Evolutionary conservation across 2,888 invertebrate genomes (phyloP), one percentile per base, ranked within the genome.

Genomic region (Aspidapion aeneum): DNA sequence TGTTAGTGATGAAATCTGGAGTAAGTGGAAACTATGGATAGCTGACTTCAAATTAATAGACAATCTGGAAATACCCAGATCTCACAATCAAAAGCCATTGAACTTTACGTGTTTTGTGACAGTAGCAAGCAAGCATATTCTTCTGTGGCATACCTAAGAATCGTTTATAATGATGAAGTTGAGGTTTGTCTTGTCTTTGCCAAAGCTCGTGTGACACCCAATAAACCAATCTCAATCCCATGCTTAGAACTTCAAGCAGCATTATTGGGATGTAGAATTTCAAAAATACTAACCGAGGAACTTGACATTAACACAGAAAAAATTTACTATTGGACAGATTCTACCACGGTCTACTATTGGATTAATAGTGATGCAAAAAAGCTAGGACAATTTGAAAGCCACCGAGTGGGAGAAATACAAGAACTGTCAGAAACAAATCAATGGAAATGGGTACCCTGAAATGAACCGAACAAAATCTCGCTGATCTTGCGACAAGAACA

Each of bases 321-420:
- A 2, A 62, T 17, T 0, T 55, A 63, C 21, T 72, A 68, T 57
- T 74, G 73, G 74, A 63, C 70, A 1, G 72, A 75, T 50, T 75
- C 72, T 1, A 71, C 64, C 61, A 70, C 68, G 1, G 73, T 72
- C 16, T 22, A 73, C 9, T 48, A 58, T 9, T 73, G 73, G 72
- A 64, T 74, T 5, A 48, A 61, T 21, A 68, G 67, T 3, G 71
- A 72, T 21, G 65, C 35, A 7, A 35, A 35, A 35, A 35, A 35
- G 12, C 12, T 35, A 12, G 35, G 35, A 35, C 35, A 35, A 35
- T 35, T 35, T 35, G 35, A 35, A 35, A 7, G 5, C 3, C 35
- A 35, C 12, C 3, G 35, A 35, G 12, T 35, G 12, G 35, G 35
- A 12, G 35, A 35, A 35, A 35, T 35, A 7, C 35, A 35, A 35